Evolutionary conservation across 1,140 invertebrate species (phyloP), one percentile per base, ranked within the genome.

Genomic region (Drosophila oshimai): DNA sequence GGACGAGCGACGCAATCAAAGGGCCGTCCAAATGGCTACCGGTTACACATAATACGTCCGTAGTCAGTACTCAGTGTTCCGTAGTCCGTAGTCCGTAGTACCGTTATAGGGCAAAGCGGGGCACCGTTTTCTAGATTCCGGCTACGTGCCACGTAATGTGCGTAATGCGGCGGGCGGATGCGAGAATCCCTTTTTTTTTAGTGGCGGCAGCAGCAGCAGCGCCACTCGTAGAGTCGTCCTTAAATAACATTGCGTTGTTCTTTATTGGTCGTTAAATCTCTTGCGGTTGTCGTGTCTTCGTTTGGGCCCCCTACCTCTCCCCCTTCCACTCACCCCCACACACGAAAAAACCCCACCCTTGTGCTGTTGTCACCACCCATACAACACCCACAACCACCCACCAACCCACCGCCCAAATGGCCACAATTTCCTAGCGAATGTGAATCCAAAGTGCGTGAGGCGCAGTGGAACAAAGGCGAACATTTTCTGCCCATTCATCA

Each of bases 181-280:
- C 74, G 57, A 74, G 58, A 73, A 65, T 84, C 80, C 80, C 80
- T 86, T 86, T n/a, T n/a, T n/a, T n/a, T n/a, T n/a, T n/a, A n/a
- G n/a, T n/a, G n/a, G n/a, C n/a, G n/a, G n/a, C n/a, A n/a, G n/a
- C n/a, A n/a, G n/a, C n/a, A n/a, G n/a, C 36, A 67, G 77, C 46
- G 41, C 13, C 54, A 42, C 34, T 61, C 54, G 36, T 61, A 61
- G 62, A 60, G 37, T 58, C 67, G 75, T 87, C 72, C 80, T 86
- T 86, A 86, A 86, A 86, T 75, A 86, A 86, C 80, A 86, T 76
- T 86, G 80, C 80, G 75, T 73, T 84, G 75, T 84, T 84, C 80
- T 87, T 87, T 87, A 87, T 87, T 87, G 81, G 67, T 87, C 81
- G 81, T 87, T 87, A 87, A 87, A 87, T 87, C 81, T 87, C 81